These are phyloP conservation scores for Pachliopta kotzebuea DNA, from an alignment of 2,888 invertebrate genomes.

Conservation along the genomic window DNA sequence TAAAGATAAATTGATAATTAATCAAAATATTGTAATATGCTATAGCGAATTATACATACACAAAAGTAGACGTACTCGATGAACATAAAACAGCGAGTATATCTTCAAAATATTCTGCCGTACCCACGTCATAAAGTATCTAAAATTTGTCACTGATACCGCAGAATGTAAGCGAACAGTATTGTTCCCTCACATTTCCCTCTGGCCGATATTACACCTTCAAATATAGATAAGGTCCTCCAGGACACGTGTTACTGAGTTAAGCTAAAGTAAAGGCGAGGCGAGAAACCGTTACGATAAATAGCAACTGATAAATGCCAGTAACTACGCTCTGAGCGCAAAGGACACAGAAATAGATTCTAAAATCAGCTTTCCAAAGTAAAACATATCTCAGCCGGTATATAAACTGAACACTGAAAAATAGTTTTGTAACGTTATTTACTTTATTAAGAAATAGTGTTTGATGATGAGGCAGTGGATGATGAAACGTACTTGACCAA, in stretches of 20 bases:
- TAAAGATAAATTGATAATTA: too few relatives aligned
- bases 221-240: slow-evolving; percentile 22
- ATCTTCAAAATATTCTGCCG: not conserved
- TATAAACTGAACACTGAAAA: slow-evolving; percentile 7
- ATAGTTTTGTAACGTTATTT: slow-evolving; percentile 5
- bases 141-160: slow-evolving; percentile 20
- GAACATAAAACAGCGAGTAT: not conserved
- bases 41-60: too few relatives aligned
- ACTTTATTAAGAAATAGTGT: too few relatives aligned
- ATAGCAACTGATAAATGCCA: slow-evolving; percentile 48
- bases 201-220: slow-evolving; percentile 28
- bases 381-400: slow-evolving; percentile 4
- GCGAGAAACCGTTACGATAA: slow-evolving; percentile 54
- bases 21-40: too few relatives aligned
- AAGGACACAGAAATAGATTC: slow-evolving; percentile 40
- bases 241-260: slow-evolving; percentile 43
- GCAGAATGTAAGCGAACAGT: slow-evolving; percentile 11
- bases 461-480: too few relatives aligned
- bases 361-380: slow-evolving; percentile 30
- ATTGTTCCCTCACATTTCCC: slow-evolving; percentile 26
- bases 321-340: slow-evolving; percentile 32
- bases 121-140: not conserved
- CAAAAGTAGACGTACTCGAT: not conserved
- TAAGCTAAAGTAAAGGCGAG: slow-evolving; percentile 38
- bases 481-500: too few relatives aligned